Conservation (phyloP, 2,888 invertebrate species). For the Drosophila prostipennis region DNA sequence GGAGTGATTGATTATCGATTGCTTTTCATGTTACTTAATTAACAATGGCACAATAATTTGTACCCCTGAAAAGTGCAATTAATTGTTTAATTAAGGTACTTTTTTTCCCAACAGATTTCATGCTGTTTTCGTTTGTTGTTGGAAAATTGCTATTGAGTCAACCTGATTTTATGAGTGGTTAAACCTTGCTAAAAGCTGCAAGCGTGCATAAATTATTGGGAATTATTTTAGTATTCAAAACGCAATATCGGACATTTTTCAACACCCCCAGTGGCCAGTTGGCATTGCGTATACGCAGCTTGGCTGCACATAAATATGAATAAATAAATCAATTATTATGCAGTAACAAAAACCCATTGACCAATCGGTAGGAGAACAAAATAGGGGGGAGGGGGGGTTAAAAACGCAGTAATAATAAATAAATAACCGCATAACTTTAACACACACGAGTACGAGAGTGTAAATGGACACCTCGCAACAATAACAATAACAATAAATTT, state of each 20-base stretch:
- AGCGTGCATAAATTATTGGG: constrained; percentile 16
- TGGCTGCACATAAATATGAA: constrained; percentile 39
- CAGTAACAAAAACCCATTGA: constrained; percentile 53
- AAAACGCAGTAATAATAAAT: neutral
- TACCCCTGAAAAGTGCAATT: neutral
- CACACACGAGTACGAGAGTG: constrained; percentile 33
- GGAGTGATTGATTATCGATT: constrained; percentile 5
- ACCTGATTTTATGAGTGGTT: neutral
- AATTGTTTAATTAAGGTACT: neutral
- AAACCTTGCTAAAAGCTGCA: neutral
- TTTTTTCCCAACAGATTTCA: neutral
- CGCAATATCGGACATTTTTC: constrained; percentile 42
- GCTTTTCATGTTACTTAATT: neutral
- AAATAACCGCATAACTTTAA: constrained; percentile 36
- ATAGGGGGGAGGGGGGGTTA: too few species aligned
- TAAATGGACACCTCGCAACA: constrained; percentile 47
- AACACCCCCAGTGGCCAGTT: neutral
- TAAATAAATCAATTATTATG: constrained; percentile 49
- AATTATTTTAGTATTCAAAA: constrained; percentile 34
- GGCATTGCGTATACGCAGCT: constrained; percentile 64
- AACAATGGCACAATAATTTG: neutral
- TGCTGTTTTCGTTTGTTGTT: neutral
- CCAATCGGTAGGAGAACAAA: constrained; percentile 43
- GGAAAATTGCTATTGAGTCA: neutral
- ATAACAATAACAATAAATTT: constrained; percentile 24